Conservation (phyloP, 2,888 invertebrate species). For the Stenodera caucasica region DNA sequence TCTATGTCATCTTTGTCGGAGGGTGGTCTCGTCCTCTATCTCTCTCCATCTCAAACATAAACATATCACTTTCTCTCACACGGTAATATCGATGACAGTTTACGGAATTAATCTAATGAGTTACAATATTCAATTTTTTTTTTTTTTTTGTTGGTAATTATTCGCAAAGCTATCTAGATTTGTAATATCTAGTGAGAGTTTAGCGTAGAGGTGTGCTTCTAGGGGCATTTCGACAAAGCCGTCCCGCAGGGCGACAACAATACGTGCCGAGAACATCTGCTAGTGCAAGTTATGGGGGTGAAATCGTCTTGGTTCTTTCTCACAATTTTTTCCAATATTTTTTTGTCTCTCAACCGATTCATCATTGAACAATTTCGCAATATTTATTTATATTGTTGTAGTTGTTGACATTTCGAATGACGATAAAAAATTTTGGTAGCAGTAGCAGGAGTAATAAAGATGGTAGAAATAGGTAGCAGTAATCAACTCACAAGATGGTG, state of each 20-base stretch:
- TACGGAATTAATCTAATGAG: neutral
- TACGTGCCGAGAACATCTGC: constrained; percentile 54
- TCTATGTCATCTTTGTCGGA: constrained; percentile 10
- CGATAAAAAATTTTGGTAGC: neutral
- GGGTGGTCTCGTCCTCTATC: neutral
- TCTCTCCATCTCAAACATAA: too few species aligned
- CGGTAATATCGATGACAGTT: too few species aligned
- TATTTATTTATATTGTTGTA: neutral
- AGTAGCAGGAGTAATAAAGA: neutral
- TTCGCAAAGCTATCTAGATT: constrained; percentile 1
- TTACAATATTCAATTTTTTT: neutral
- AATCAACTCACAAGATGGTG: constrained; percentile 49
- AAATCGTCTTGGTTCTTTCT: constrained; percentile 24
- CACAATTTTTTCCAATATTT: constrained; percentile 1
- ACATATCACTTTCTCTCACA: too few species aligned
- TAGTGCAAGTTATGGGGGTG: constrained; percentile 41
- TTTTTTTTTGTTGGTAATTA: neutral
- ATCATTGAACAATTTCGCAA: too few species aligned
- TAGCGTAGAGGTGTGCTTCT: constrained; percentile 45
- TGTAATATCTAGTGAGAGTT: constrained; percentile 26
- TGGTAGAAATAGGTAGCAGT: constrained; percentile 11
- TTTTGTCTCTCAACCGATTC: too few species aligned
- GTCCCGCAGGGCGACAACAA: constrained; percentile 52
- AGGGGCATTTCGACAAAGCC: constrained; percentile 40
- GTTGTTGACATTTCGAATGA: too few species aligned